phyloP scores from a whole-genome alignment of 2,797 vertebrate species.

The Antennarius maculatus region DNA sequence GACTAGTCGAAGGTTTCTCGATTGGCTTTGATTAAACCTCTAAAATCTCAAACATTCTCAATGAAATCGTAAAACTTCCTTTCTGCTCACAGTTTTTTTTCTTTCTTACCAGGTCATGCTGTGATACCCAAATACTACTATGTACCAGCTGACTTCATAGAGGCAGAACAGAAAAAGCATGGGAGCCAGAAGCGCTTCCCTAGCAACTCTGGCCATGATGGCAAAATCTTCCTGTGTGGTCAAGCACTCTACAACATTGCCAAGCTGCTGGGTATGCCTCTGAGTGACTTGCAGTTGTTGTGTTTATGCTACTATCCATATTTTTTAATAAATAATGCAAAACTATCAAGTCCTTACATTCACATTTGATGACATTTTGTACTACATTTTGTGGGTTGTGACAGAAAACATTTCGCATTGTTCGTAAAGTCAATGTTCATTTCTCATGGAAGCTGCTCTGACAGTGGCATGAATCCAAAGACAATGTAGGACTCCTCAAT shows the following conservation, averaged over 20 bases:
- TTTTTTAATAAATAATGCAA: conserved; percentile 13
- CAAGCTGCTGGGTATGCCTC: conserved; percentile 89
- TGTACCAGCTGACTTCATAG: conserved; percentile 94
- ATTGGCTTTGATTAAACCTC: too few relatives aligned
- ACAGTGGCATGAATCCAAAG: background rate
- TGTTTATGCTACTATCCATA: background rate
- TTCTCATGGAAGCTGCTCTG: background rate
- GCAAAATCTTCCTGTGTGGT: conserved; percentile 93
- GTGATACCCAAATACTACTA: conserved; percentile 95
- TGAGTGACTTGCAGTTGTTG: background rate
- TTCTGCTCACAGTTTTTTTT: conserved; percentile 5
- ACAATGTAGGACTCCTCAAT: background rate
- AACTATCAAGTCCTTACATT: background rate
- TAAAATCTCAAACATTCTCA: too few relatives aligned
- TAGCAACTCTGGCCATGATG: conserved; percentile 92
- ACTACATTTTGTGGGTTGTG: background rate
- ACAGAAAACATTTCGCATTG: background rate
- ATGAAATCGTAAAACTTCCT: too few relatives aligned
- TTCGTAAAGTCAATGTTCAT: background rate
- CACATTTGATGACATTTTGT: background rate
- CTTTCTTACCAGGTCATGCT: conserved; percentile 82
- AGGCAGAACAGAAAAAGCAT: conserved; percentile 88
- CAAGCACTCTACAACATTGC: conserved; percentile 94
- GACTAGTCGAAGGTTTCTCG: too few relatives aligned
- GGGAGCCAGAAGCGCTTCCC: conserved; percentile 96